A percentile compares a stretch with the other conserved stretches of the same genome.
Evolutionary conservation across 2,797 vertebrate species (phyloP).

Genomic region (Thamnophis elegans): DNA sequence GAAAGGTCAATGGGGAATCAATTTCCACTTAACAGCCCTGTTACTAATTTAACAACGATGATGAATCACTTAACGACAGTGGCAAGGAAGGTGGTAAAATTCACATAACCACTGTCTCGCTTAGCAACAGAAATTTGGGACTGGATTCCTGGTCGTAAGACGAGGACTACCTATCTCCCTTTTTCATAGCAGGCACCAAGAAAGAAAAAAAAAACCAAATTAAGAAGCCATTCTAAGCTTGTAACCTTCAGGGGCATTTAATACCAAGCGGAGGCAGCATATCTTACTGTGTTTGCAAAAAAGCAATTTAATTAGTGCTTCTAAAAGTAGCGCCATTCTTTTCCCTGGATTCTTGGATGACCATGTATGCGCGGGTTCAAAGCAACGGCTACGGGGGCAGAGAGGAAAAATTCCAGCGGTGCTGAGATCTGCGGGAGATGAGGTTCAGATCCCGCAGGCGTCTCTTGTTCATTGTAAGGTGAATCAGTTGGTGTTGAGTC

Average conservation of each 20-base stretch:
- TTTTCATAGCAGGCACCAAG: slow-evolving; percentile 45
- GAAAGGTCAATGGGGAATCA: neutral
- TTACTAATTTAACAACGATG: too few species aligned
- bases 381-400: slow-evolving; percentile 22
- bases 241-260: neutral
- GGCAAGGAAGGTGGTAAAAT: neutral
- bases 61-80: neutral
- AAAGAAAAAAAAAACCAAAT: slow-evolving; percentile 42
- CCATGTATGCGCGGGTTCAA: slow-evolving; percentile 43
- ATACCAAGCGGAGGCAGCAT: neutral
- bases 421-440: slow-evolving; percentile 29
- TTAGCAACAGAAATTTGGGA: neutral
- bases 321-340: neutral
- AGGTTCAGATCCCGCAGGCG: slow-evolving; percentile 27
- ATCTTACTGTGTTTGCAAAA: slow-evolving; percentile 27
- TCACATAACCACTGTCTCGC: neutral
- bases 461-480: slow-evolving; percentile 45
- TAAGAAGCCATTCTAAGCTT: slow-evolving; percentile 3
- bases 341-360: slow-evolving; percentile 6
- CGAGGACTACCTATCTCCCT: slow-evolving; percentile 11
- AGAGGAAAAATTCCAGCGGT: slow-evolving; percentile 55
- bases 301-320: slow-evolving; percentile 8
- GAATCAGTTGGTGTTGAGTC: slow-evolving; percentile 53
- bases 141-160: neutral
- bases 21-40: neutral